Conservation (phyloP, 1,140 invertebrate species). For the Drosophila carrolli region DNA sequence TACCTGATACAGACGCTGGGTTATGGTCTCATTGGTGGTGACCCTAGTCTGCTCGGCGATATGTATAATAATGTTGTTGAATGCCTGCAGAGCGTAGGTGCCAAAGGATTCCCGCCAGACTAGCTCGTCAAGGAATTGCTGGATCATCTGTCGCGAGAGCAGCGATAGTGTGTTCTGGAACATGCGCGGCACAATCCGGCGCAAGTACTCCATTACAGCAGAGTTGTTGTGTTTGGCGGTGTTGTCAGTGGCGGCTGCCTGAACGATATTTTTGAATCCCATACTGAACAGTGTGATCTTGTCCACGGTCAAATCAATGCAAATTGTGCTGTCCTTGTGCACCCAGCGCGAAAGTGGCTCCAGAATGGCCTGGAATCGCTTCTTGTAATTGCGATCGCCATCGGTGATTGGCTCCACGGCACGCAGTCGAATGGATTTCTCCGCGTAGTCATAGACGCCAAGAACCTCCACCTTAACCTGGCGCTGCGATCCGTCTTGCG, state of each 20-base stretch:
- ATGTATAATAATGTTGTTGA: conserved; percentile 92
- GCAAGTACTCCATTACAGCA: conserved; percentile 94
- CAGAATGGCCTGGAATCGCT: conserved; percentile 91
- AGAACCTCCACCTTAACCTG: conserved; percentile 95
- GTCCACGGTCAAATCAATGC: conserved; percentile 93
- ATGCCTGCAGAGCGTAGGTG: conserved; percentile 89
- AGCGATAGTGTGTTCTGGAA: conserved; percentile 94
- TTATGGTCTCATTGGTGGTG: conserved; percentile 85
- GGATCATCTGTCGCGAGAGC: conserved; percentile 93
- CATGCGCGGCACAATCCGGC: conserved; percentile 94
- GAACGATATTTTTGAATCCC: conserved; percentile 91
- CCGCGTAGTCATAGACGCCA: conserved; percentile 91
- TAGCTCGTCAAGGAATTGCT: conserved; percentile 95
- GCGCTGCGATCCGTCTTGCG: conserved; percentile 91
- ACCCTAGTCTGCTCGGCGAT: conserved; percentile 91
- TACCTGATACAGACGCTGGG: conserved; percentile 84
- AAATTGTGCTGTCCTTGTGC: conserved; percentile 90
- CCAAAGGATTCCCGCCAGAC: conserved; percentile 92
- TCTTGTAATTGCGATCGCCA: conserved; percentile 91
- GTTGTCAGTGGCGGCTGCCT: conserved; percentile 88
- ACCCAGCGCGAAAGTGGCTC: conserved; percentile 92
- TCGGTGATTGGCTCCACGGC: conserved; percentile 92
- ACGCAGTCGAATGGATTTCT: conserved; percentile 90
- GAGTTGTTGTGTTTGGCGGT: conserved; percentile 88
- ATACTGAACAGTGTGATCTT: conserved; percentile 90